Base-by-base conservation (phyloP, 2,888 invertebrate genomes). In the Phyllotreta cruciferae region DNA sequence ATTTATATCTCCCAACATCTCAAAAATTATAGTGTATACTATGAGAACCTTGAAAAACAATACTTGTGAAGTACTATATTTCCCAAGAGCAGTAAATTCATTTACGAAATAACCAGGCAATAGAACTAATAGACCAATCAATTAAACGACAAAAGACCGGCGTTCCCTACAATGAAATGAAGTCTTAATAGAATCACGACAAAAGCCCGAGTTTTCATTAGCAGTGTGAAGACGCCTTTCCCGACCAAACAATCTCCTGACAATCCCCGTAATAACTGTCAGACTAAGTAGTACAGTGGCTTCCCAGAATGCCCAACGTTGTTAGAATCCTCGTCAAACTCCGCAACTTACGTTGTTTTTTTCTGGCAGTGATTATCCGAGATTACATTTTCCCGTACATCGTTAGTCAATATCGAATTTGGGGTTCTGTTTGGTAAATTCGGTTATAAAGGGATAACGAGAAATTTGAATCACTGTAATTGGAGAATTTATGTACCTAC, bases 341-440 rank as follows among this genome's bases (percentile, higher is more conserved):
- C 70, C 68, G 65, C 70, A 70, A 72, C 67, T 71, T 63, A 24
- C 24, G 24, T 24, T 24, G 24, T 63, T 62, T 58, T 70, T 71
- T 68, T 68, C 70, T 67, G 60, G 60, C 57, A 52, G 66, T 62
- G 73, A 73, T 74, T 74, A 74, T 71, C 72, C 62, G 49, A 70
- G 72, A 72, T 74, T 74, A 73, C 69, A 67, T 70, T 68, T 70
- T 69, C 63, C 72, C 38, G 39, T 71, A 73, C 73, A 70, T 69
- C 70, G 73, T 73, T 71, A 73, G 70, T 73, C 73, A 72, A 73
- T 74, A 74, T 71, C 66, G 70, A 67, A 63, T 37, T 24, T 14
- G 52, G 10, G 9, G 49, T 35, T 49, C 36, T 49, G 49, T 49
- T 49, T 49, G 3, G 10, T 6, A 36, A 34, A 34, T 35, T n/a